phyloP scores from a whole-genome alignment of 1,140 invertebrate species.

The Brachionus plicatilis region DNA sequence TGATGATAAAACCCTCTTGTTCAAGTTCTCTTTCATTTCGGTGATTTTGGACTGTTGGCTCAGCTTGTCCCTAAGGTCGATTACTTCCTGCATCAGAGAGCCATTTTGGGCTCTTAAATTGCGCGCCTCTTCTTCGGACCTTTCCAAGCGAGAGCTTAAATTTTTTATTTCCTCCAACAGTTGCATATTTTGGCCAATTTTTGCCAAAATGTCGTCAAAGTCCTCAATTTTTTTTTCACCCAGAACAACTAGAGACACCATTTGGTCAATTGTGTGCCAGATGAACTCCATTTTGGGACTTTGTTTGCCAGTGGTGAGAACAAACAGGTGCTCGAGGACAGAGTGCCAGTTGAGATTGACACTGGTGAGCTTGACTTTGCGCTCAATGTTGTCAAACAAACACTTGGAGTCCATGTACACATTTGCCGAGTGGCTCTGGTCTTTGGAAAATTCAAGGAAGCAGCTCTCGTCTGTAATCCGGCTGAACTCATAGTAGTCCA shows the following conservation, averaged over 20 bases:
- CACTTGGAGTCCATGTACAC: not conserved
- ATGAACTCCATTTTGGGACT: not conserved
- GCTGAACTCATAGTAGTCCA: constrained; percentile 12
- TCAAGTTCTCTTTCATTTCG: not conserved
- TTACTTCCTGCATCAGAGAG: not conserved
- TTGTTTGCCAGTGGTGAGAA: not conserved
- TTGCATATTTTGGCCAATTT: not conserved
- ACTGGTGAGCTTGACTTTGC: not conserved
- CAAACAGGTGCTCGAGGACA: not conserved
- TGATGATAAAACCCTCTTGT: not conserved
- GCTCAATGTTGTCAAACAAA: constrained; percentile 3
- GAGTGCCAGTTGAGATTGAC: not conserved
- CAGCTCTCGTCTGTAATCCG: constrained; percentile 2
- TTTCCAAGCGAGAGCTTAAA: not conserved
- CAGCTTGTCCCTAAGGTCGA: not conserved
- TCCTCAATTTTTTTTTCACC: constrained; percentile 9
- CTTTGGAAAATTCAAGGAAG: constrained; percentile 1
- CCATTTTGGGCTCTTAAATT: not conserved
- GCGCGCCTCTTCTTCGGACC: not conserved
- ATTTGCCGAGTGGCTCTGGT: not conserved
- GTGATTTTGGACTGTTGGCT: not conserved
- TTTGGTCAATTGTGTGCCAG: constrained; percentile 1
- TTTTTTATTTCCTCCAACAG: not conserved
- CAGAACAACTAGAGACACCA: not conserved
- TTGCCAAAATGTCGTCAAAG: not conserved